These are phyloP conservation scores for Perognathus longimembris DNA, from an alignment of 2,113 vertebrate species.

Conservation along the genomic window DNA sequence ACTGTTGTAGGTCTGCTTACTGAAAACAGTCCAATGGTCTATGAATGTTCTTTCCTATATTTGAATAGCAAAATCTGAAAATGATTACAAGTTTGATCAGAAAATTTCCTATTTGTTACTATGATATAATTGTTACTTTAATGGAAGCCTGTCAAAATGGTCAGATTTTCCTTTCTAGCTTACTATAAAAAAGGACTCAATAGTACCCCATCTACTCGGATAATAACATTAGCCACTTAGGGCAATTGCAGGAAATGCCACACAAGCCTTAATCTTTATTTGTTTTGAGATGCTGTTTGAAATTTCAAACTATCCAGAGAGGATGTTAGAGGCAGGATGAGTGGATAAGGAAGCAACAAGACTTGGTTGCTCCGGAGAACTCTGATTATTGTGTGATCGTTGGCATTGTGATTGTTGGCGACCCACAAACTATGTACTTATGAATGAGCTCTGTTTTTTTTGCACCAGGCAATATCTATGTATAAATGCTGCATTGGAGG, in stretches of 20 bases:
- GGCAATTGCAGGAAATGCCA: background rate
- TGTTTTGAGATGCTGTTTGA: constrained; percentile 18
- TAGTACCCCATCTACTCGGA: background rate
- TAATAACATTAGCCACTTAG: constrained; percentile 22
- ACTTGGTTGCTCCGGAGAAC: background rate
- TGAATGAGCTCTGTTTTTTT: constrained; percentile 33
- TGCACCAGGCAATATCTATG: background rate
- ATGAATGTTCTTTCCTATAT: constrained; percentile 22
- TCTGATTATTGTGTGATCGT: background rate
- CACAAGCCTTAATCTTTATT: background rate
- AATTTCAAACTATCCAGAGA: background rate
- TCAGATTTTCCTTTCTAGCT: constrained; percentile 40
- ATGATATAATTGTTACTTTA: background rate
- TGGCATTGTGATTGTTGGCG: background rate
- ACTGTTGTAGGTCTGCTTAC: background rate
- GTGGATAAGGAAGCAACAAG: background rate
- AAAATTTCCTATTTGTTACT: constrained; percentile 20
- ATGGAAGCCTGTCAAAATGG: background rate
- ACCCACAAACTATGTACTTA: background rate
- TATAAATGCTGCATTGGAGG: background rate
- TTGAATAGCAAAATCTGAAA: constrained; percentile 17
- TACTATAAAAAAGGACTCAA: background rate
- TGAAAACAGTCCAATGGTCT: background rate
- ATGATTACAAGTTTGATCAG: background rate
- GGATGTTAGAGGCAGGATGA: background rate